Base-by-base conservation (phyloP, 2,888 invertebrate genomes). In the Notodonta dromedarius region DNA sequence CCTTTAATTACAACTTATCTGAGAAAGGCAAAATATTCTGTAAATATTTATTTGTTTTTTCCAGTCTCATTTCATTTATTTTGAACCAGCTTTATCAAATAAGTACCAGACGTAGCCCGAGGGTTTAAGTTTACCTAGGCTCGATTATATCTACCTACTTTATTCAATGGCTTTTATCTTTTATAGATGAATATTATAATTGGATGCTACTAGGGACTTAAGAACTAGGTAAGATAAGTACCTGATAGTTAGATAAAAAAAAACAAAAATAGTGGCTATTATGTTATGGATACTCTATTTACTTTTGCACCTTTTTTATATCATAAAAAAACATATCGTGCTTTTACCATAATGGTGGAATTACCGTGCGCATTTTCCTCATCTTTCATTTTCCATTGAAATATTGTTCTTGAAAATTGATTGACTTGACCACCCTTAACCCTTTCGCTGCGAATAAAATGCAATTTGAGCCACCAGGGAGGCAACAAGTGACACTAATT, bases 401-500 rank as follows among this genome's bases (percentile, higher is more conserved):
- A 65, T 56, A 60, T 62, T 67, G 56, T 69, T 63, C 44, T 56
- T 58, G 58, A 55, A 61, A 65, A 67, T 61, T 66, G 60, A n/a
- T n/a, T n/a, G n/a, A n/a, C n/a, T n/a, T 70, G 70, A 63, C 54
- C 63, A 63, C 61, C 60, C 63, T 66, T 61, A 69, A 66, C 65
- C 64, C 65, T 35, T 48, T 63, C 58, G 65, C 56, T 50, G 40
- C 57, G 69, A 68, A 70, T 77, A 77, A 77, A 81, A 80, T 69
- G 66, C 73, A 78, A 80, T 82, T 82, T 73, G 61, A 70, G 69
- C 68, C 68, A 69, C 63, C 56, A 72, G 74, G 71, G 62, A 66
- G 71, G 80, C 78, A 79, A 77, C 77, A 77, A 80, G 79, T 78
- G 76, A 72, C 75, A 70, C 76, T 84, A 86, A 86, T 85, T 80